These are phyloP conservation scores for Cyprinella venusta DNA, from an alignment of 2,797 vertebrate genomes.

Conservation along the genomic window DNA sequence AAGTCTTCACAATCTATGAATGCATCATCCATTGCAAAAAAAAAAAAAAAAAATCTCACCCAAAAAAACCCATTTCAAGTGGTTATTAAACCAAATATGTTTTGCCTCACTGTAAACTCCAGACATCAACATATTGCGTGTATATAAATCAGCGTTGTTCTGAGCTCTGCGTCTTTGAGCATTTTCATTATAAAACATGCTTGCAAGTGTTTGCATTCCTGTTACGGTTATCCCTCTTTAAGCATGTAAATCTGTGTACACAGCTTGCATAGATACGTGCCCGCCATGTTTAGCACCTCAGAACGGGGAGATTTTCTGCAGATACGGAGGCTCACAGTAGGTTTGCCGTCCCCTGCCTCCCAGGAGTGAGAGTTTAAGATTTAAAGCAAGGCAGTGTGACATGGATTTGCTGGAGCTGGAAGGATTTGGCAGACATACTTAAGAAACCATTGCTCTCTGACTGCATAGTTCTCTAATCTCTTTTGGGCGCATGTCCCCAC, in stretches of 20 bases:
- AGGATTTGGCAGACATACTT: conserved; percentile 53
- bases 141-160: conserved; percentile 21
- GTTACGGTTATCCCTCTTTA: conserved; percentile 37
- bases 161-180: conserved; percentile 16
- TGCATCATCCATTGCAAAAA: background rate
- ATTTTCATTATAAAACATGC: background rate
- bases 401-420: conserved; percentile 60
- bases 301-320: conserved; percentile 22
- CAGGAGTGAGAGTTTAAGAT: conserved; percentile 54
- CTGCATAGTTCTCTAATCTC: conserved; percentile 62
- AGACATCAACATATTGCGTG: conserved; percentile 1
- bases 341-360: conserved; percentile 37
- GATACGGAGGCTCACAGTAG: conserved; percentile 22
- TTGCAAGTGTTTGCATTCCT: conserved; percentile 18
- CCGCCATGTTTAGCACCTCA: conserved; percentile 19
- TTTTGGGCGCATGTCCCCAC: conserved; percentile 49
- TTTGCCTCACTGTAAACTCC: background rate
- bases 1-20: background rate
- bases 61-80: background rate
- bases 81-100: background rate
- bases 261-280: conserved; percentile 17
- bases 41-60: background rate
- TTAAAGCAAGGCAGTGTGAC: conserved; percentile 62
- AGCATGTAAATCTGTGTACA: conserved; percentile 34
- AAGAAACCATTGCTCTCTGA: conserved; percentile 50